phyloP scores from a whole-genome alignment of 2,797 vertebrate genomes.

The Paramormyrops hopkinsi region DNA sequence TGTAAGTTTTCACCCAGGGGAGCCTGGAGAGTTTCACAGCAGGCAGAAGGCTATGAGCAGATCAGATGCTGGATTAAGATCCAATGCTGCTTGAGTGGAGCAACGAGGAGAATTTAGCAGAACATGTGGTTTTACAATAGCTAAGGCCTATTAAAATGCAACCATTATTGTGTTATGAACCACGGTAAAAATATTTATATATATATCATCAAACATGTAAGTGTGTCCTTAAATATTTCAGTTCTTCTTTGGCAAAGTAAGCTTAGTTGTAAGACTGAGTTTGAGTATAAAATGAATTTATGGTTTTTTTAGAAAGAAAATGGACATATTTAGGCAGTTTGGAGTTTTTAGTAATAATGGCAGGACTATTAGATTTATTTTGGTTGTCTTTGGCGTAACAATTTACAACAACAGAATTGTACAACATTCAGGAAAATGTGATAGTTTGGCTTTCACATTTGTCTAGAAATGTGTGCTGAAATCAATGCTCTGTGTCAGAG shows the following conservation, averaged over 20 bases:
- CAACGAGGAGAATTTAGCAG: neutral
- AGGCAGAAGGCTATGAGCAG: neutral
- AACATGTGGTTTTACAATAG: neutral
- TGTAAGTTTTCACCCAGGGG: neutral
- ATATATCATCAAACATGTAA: neutral
- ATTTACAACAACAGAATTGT: neutral
- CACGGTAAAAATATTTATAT: neutral
- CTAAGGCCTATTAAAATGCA: neutral
- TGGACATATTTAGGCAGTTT: neutral
- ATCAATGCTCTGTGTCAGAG: neutral
- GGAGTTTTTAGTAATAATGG: neutral
- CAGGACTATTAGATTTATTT: neutral
- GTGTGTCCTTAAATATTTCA: neutral
- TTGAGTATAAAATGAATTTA: neutral
- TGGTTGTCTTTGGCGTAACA: neutral
- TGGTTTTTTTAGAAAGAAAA: neutral
- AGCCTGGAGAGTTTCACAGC: neutral
- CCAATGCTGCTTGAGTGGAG: neutral
- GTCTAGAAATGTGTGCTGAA: neutral
- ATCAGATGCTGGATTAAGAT: neutral
- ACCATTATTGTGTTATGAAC: neutral
- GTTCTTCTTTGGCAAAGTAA: neutral
- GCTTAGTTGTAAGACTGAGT: neutral
- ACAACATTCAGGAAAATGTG: neutral
- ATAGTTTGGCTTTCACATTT: neutral